Percentiles rank a stretch among this genome's conserved stretches.
Conservation (phyloP, 2,888 invertebrate species). For the Pseudoips prasinana region DNA sequence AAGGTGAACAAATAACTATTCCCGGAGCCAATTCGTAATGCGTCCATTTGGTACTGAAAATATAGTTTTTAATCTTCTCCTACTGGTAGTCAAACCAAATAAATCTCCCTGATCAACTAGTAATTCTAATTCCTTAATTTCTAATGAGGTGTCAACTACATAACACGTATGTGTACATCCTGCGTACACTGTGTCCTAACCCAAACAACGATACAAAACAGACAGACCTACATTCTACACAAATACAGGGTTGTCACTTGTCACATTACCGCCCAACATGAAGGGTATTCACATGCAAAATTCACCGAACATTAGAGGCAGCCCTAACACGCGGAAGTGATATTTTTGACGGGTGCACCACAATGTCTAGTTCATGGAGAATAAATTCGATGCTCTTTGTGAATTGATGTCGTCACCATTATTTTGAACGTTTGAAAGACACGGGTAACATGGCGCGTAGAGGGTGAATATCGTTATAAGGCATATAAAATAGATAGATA, state of each 20-base stretch:
- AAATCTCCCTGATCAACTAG: too few relatives aligned
- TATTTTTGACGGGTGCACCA: constrained; percentile 62
- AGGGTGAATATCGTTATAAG: constrained; percentile 1
- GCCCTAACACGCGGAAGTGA: constrained; percentile 72
- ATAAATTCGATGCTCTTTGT: constrained; percentile 34
- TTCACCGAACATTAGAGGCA: constrained; percentile 64
- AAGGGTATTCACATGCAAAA: constrained; percentile 73
- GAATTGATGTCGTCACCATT: constrained; percentile 36
- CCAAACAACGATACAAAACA: constrained; percentile 30
- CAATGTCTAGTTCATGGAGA: constrained; percentile 24
- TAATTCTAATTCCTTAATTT: too few relatives aligned
- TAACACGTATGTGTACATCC: neutral
- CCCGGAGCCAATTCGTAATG: too few relatives aligned
- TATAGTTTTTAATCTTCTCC: too few relatives aligned
- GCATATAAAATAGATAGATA: neutral
- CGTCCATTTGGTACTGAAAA: too few relatives aligned
- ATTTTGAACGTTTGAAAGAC: constrained; percentile 31
- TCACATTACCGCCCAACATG: constrained; percentile 68
- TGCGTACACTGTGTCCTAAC: too few relatives aligned
- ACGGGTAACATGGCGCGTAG: constrained; percentile 10
- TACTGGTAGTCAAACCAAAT: too few relatives aligned
- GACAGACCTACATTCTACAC: constrained; percentile 38
- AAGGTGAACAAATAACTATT: too few relatives aligned
- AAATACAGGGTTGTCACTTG: constrained; percentile 70
- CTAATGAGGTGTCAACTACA: constrained; percentile 19